A percentile compares a stretch with the other conserved stretches of the same genome.
Evolutionary conservation across 2,888 invertebrate species (phyloP).

Genomic region (Cosmopolites sordidus): DNA sequence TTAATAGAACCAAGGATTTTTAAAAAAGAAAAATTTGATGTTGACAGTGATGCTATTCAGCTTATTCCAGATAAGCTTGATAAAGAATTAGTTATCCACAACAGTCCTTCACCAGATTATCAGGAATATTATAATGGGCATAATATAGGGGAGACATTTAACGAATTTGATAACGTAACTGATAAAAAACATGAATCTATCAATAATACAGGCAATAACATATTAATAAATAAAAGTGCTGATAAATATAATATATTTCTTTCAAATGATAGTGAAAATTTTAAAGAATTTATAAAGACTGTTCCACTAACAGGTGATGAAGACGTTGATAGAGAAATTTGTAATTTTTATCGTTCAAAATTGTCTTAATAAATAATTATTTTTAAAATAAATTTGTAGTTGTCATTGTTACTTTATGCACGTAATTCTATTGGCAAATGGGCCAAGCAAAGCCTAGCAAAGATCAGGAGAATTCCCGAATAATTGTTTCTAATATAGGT

Average conservation of each 20-base stretch:
- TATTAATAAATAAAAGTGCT: neutral
- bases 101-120: slow-evolving; percentile 3
- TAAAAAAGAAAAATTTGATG: neutral
- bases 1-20: neutral
- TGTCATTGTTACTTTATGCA: too few relatives aligned
- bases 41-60: neutral
- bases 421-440: too few relatives aligned
- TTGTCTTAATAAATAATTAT: neutral
- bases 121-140: neutral
- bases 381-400: too few relatives aligned
- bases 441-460: too few relatives aligned
- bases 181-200: neutral
- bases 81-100: neutral
- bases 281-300: slow-evolving; percentile 41
- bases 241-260: slow-evolving; percentile 7
- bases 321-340: slow-evolving; percentile 52
- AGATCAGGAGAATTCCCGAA: too few relatives aligned
- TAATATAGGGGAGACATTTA: neutral
- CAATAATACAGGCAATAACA: too few relatives aligned
- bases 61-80: slow-evolving; percentile 9
- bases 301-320: slow-evolving; percentile 51
- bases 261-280: slow-evolving; percentile 32
- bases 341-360: slow-evolving; percentile 46
- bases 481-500: too few relatives aligned
- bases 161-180: neutral